Evolutionary conservation across 2,888 invertebrate genomes (phyloP), one percentile per base, ranked within the genome.

Genomic region (Tolmerus cingulatus): DNA sequence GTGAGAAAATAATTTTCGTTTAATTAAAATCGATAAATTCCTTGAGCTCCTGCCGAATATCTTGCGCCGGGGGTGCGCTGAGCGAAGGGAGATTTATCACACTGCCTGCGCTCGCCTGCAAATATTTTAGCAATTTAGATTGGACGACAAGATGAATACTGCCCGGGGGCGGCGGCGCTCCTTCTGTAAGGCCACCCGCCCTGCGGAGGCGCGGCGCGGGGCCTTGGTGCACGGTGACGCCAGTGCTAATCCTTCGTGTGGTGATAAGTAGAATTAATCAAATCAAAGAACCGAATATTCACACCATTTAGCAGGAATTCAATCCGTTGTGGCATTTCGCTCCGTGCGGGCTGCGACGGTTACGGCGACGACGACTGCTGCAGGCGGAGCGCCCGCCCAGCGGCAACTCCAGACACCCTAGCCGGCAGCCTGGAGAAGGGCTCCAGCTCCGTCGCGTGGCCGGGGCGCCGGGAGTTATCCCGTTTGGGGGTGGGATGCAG

Each of bases 261-360:
- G 43, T 86, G 88, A 89, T 89, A 88, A 88, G 86, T 87, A 85
- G 88, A 87, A 89, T 89, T 89, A 89, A 89, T 89, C 89, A 89
- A 89, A 88, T 88, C 87, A 88, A 77, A 88, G 86, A 88, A 87
- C 77, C 87, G 84, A 88, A 89, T 89, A 87, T 89, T 88, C 89
- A 89, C 90, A 89, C 89, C 88, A 90, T 89, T 89, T 89, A 89
- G 88, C 90, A 90, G 87, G 89, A 90, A 90, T 90, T 89, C 90
- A 90, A 90, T 90, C 89, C 89, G 88, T 87, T 89, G 88, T 89
- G 90, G 89, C 88, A 90, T 90, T 88, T 57, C 40, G 34, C 55
- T 84, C 23, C 76, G 66, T 66, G 66, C 51, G 51, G 51, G 51
- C 51, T 51, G 51, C 66, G 27, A 66, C 27, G 19, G 23, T 27